Evolutionary conservation across 2,888 invertebrate genomes (phyloP), one percentile per base, ranked within the genome.

Genomic region (Monoplex corrugatus): DNA sequence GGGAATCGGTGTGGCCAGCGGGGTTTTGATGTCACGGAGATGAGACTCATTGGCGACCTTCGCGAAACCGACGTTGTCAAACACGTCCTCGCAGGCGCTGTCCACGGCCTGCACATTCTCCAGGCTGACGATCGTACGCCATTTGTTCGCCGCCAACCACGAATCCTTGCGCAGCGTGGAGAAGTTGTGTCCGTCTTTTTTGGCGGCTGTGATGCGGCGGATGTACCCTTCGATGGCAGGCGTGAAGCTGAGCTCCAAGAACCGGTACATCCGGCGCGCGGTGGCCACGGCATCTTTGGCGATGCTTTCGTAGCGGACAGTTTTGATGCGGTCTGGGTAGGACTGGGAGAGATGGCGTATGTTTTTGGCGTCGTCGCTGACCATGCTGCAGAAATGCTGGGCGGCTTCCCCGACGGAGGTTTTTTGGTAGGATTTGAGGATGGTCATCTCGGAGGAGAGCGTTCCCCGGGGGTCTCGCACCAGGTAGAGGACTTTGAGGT

Each of bases 171-270:
- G 40, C 32, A 82, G 80, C 44, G 88, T 88, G 82, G 88, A 88
- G 88, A 88, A 88, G 83, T 88, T 88, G 72, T 88, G 88, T 6
- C 88, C 88, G 68, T 88, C 88, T 72, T 88, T 88, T 32, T 88
- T 88, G 88, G 88, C 88, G 0, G 88, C 50, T 0, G 88, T 88
- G 63, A 88, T 88, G 68, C 72, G 63, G 10, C 88, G 82, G 83
- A 88, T 88, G 83, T 88, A 88, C 68, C 83, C 83, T 32, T 88
- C 88, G 83, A 88, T 88, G 3, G 50, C 83, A 23, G 88, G 88
- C 43, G 88, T 88, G 72, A 88, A 88, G 45, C 83, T 88, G 40
- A 88, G 88, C 83, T 83, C 44, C 63, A 88, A n/a, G 72, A 88
- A 88, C 13, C 38, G 28, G 72, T 88, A 88, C 88, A 88, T 88